Conservation (phyloP, 2,113 vertebrate genomes). For the Chloropsis cyanopogon region DNA sequence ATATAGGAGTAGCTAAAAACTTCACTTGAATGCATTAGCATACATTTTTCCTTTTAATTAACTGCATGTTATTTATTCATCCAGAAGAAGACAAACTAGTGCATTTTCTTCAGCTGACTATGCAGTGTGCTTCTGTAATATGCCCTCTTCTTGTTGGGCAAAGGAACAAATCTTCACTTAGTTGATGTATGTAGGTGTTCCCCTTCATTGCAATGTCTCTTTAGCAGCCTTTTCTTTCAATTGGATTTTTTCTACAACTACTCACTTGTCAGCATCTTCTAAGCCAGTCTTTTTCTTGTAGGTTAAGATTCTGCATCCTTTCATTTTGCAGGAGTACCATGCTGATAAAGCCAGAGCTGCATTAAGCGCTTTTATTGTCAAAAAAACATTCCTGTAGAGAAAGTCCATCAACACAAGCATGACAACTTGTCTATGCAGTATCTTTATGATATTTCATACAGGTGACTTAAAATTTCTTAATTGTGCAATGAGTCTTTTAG, state of each 20-base stretch:
- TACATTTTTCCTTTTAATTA: slow-evolving; percentile 36
- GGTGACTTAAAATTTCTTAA: neutral
- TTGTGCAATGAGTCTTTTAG: neutral
- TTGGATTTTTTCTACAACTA: neutral
- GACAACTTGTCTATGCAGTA: neutral
- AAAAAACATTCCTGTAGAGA: neutral
- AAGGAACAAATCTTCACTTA: neutral
- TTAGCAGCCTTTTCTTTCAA: neutral
- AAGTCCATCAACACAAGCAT: neutral
- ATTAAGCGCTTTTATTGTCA: neutral
- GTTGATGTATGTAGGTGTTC: neutral
- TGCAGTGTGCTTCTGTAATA: neutral
- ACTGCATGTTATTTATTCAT: slow-evolving; percentile 8
- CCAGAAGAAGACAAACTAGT: neutral
- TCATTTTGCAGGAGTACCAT: neutral
- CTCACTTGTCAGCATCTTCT: neutral
- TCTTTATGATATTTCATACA: neutral
- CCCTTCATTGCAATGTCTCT: neutral
- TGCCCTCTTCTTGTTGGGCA: neutral
- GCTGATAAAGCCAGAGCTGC: neutral
- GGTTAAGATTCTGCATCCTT: neutral
- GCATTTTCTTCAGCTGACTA: neutral
- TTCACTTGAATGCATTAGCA: slow-evolving; percentile 1
- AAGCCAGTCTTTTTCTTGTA: neutral
- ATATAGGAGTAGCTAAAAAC: slow-evolving; percentile 3